A percentile compares a stretch with the other conserved stretches of the same genome.
phyloP scores from a whole-genome alignment of 64 coral and sea anemone species.

The Orbicella faveolata region DNA sequence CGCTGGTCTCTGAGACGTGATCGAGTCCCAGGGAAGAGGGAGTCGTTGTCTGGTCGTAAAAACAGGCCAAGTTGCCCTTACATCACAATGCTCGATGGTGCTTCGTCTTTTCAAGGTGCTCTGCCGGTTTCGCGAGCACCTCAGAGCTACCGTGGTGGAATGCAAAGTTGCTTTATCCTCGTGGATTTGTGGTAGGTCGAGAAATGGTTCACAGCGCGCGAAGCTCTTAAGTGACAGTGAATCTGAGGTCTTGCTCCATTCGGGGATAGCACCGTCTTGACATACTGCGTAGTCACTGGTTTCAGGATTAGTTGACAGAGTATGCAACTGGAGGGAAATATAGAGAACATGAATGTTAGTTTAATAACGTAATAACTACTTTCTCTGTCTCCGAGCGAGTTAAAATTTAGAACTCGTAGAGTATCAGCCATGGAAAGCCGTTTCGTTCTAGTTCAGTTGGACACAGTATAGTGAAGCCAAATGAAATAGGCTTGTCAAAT shows the following conservation, averaged over 20 bases:
- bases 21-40: constrained; percentile 70
- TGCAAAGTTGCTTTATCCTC: neutral
- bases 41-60: constrained; percentile 38
- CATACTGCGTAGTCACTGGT: neutral
- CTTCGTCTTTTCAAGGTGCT: neutral
- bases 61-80: constrained; percentile 70
- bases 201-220: neutral
- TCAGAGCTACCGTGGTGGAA: neutral
- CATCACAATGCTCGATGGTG: constrained; percentile 1
- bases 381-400: no score
- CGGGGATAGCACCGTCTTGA: neutral
- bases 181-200: neutral
- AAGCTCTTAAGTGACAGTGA: neutral
- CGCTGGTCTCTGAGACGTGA: constrained; percentile 27
- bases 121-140: constrained; percentile 7
- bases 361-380: no score
- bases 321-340: neutral
- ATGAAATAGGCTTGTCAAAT: no score
- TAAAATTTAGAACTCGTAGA: no score
- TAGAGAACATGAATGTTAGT: neutral
- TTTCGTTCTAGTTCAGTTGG: no score
- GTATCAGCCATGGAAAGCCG: no score
- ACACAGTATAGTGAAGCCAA: no score
- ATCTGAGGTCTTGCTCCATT: neutral
- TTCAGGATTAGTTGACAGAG: neutral